Conservation (phyloP, 2,888 invertebrate genomes). For the Teleogryllus oceanicus region DNA sequence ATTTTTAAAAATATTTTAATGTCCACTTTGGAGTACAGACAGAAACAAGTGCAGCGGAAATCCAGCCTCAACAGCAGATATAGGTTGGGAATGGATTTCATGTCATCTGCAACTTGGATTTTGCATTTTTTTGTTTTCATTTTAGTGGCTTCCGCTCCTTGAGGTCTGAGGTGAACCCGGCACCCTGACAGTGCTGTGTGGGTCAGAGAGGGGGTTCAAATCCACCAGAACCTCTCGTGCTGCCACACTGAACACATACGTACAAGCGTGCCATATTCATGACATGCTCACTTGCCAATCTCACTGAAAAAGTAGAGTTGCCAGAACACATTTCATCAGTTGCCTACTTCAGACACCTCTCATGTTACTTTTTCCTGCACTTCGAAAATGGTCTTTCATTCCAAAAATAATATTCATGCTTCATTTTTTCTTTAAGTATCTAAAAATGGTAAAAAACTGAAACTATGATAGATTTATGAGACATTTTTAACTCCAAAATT, state of each 20-base stretch:
- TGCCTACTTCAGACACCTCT: no score
- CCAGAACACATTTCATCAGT: slow-evolving; percentile 2
- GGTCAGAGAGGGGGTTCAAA: slow-evolving; percentile 5
- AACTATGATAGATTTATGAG: no score
- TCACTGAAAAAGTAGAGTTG: not conserved
- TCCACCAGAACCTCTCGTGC: not conserved
- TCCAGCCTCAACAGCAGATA: slow-evolving; percentile 23
- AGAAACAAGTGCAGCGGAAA: slow-evolving; percentile 27
- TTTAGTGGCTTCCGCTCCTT: not conserved
- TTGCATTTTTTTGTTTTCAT: not conserved
- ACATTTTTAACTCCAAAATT: no score
- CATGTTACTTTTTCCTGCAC: not conserved
- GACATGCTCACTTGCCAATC: not conserved
- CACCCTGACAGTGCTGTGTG: not conserved
- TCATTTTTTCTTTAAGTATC: no score
- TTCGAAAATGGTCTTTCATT: not conserved
- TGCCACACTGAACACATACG: slow-evolving; percentile 18
- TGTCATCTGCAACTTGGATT: slow-evolving; percentile 21
- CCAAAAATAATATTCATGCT: no score
- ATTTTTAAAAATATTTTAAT: slow-evolving; percentile 22
- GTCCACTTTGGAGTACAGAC: slow-evolving; percentile 19
- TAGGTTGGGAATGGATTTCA: slow-evolving; percentile 26
- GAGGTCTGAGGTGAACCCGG: slow-evolving; percentile 3
- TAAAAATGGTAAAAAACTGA: no score
- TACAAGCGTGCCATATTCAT: not conserved